Base-by-base conservation (phyloP, 2,888 invertebrate species). In the Phlogophora meticulosa region DNA sequence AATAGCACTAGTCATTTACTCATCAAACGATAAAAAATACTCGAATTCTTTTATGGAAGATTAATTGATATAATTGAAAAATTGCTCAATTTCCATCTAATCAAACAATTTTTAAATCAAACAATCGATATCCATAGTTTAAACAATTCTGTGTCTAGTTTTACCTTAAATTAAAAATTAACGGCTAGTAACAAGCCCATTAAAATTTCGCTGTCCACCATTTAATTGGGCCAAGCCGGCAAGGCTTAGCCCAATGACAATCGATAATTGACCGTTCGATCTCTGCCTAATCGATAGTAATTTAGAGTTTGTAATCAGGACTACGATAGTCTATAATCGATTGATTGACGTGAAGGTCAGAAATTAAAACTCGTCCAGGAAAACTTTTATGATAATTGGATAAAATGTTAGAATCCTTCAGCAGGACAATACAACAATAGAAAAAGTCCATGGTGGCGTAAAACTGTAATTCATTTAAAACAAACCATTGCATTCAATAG, bases 161-260 rank as follows among this genome's bases (percentile, higher is more conserved):
- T 66, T 17, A 46, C 13, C 9, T 38, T 15, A 40, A 60, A 22
- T 15, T 11, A 15, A 20, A 11, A 34, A 48, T 15, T 34, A 53
- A 28, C 10, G 36, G 22, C 42, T 58, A 46, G n/a, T 15, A 58
- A 66, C 40, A 45, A 62, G 5, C 36, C 9, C 10, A 59, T 5
- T 28, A 4, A 28, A 28, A 28, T 52, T 77, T 66, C 59, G 65
- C 60, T 65, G 65, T 52, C 53, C 48, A 49, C 22, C 61, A 48
- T 72, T 75, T 67, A 64, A 48, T 52, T 52, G n/a, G 13, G 70
- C n/a, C 32, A 38, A 53, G 17, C 69, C 49, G 72, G n/a, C n/a
- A n/a, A n/a, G 64, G 69, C 11, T 20, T 20, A n/a, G n/a, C n/a
- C n/a, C n/a, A n/a, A 7, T 46, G 45, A 66, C 24, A 61, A 58